phyloP scores from a whole-genome alignment of 2,797 vertebrate genomes.

The Molothrus ater region DNA sequence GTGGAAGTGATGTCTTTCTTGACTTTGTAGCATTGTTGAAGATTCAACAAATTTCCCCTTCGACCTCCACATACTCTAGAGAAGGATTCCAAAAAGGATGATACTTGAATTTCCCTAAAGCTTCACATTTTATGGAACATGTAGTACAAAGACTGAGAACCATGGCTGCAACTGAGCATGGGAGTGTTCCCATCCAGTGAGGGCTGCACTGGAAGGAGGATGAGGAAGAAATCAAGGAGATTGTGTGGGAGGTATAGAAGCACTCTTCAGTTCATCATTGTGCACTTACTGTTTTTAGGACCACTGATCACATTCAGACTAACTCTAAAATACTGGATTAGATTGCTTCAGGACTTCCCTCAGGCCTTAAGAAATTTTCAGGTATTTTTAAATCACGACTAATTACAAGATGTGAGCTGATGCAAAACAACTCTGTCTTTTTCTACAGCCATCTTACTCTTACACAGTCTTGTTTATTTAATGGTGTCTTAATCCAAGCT shows the following conservation, averaged over 20 bases:
- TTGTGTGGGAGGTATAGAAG: not conserved
- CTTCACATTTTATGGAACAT: not conserved
- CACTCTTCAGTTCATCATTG: not conserved
- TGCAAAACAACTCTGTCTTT: not conserved
- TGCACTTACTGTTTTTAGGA: not conserved
- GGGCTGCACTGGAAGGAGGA: not conserved
- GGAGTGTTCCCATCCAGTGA: not conserved
- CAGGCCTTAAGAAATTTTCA: not conserved
- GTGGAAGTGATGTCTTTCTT: not conserved
- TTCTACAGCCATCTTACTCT: not conserved
- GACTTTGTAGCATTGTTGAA: not conserved
- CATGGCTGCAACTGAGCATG: not conserved
- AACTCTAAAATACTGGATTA: not conserved
- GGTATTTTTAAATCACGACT: not conserved
- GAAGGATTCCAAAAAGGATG: not conserved
- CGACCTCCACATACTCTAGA: not conserved
- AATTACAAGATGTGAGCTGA: not conserved
- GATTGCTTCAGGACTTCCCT: not conserved
- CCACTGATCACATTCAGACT: not conserved
- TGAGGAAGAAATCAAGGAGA: not conserved
- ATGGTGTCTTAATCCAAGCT: conserved; percentile 38
- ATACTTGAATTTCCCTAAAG: not conserved
- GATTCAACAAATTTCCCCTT: not conserved
- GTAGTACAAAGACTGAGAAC: not conserved
- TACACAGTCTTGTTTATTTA: conserved; percentile 24